Evolutionary conservation across 2,888 invertebrate species (phyloP), one percentile per base, ranked within the genome.

Genomic region (Miltochrista miniata): DNA sequence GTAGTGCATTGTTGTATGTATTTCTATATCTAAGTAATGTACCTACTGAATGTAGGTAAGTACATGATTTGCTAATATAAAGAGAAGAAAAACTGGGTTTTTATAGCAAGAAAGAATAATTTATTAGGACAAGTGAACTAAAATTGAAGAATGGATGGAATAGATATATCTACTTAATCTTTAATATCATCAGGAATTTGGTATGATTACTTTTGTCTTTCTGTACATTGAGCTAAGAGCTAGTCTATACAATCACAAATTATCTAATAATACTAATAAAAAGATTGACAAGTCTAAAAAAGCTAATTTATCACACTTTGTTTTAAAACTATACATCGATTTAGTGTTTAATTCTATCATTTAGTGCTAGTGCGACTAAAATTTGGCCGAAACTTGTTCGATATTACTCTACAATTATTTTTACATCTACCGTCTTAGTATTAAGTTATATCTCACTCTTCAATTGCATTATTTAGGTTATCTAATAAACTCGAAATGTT

Each of bases 251-350:
- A 70, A 64, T 66, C 58, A 69, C 63, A 63, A 59, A 48, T 54
- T 10, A 50, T 53, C 65, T 68, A 67, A 64, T 64, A 63, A 54
- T 67, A 31, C 2, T 24, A 62, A 64, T 55, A 52, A 50, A 56
- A 56, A 57, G 45, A 61, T 53, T 38, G 57, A 56, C 50, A 51
- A 68, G 50, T 62, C 66, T 71, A 73, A 66, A 68, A 68, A 69
- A 67, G 64, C 70, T 76, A 76, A 55, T 72, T 72, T 80, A 81
- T 82, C 79, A 82, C 81, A 76, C 75, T 71, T 76, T 70, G 56
- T 65, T 67, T 72, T 35, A 54, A 70, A 59, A 43, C 69, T 70
- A 68, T 56, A 57, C 49, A 53, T 56, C 52, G 38, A 56, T 18
- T 54, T 48, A 58, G 50, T 54, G 40, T 54, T 59, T 37, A n/a